Conservation (phyloP, 2,113 vertebrate species). For the Canis aureus region DNA sequence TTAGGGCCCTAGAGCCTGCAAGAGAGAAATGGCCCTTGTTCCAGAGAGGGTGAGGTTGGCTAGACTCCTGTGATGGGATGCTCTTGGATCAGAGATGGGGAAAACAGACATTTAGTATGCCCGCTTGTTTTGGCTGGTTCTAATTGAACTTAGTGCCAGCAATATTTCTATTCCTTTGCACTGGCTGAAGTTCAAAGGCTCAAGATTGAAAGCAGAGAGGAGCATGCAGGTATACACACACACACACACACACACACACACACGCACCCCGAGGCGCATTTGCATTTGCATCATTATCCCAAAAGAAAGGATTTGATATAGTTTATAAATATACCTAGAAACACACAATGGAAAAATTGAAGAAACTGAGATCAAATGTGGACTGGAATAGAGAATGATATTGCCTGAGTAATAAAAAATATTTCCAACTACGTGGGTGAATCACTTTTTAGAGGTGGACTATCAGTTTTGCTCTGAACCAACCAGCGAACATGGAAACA, state of each 20-base stretch:
- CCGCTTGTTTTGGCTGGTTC: slow-evolving; percentile 75
- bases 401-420: neutral
- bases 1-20: slow-evolving; percentile 55
- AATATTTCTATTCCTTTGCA: slow-evolving; percentile 67
- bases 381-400: neutral
- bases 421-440: neutral
- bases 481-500: neutral
- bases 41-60: slow-evolving; percentile 60
- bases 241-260: neutral
- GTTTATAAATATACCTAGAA: neutral
- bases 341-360: neutral
- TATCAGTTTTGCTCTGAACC: neutral
- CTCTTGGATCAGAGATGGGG: slow-evolving; percentile 47
- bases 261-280: neutral
- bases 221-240: neutral
- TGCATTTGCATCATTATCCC: neutral
- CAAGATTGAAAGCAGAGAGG: slow-evolving; percentile 40
- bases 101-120: slow-evolving; percentile 7
- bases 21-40: slow-evolving; percentile 62
- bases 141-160: slow-evolving; percentile 56
- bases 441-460: neutral
- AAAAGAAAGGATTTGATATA: neutral
- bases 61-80: neutral
- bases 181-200: slow-evolving; percentile 75
- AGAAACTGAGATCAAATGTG: neutral